Evolutionary conservation across 1,140 invertebrate genomes (phyloP).

Genomic region (fruit fly (Drosophila melanogaster)): DNA sequence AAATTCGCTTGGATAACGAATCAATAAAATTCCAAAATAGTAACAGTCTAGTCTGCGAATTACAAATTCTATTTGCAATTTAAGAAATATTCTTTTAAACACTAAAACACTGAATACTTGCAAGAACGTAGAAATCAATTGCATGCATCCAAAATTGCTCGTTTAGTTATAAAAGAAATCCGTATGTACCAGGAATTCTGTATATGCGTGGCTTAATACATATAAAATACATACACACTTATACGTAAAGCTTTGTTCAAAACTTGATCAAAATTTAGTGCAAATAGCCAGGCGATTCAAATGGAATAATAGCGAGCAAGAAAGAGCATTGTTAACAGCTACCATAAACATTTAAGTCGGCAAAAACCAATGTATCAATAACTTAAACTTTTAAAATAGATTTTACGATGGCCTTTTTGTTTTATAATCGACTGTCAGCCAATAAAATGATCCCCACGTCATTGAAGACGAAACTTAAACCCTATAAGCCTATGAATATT

Average conservation of each 20-base stretch:
- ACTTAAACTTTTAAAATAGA: conserved; percentile 40
- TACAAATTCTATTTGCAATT: neutral
- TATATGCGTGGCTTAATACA: conserved; percentile 9
- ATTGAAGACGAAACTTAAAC: conserved; percentile 35
- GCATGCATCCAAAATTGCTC: neutral
- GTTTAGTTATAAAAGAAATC: neutral
- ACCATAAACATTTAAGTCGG: conserved; percentile 12
- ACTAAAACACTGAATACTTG: too few species aligned
- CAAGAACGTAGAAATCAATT: neutral
- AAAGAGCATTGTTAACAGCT: conserved; percentile 21
- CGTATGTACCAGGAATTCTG: conserved; percentile 1
- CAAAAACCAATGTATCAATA: conserved; percentile 31
- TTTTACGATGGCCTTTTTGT: conserved; percentile 45
- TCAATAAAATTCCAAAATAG: conserved; percentile 1
- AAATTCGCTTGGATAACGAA: neutral
- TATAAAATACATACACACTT: conserved; percentile 1
- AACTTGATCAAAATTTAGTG: conserved; percentile 30
- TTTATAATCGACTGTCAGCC: conserved; percentile 51
- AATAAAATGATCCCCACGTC: conserved; percentile 41
- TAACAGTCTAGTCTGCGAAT: conserved; percentile 2
- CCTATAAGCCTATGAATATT: conserved; percentile 49
- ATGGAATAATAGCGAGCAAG: conserved; percentile 12
- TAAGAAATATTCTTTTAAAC: neutral
- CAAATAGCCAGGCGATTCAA: conserved; percentile 17
- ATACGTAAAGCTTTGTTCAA: conserved; percentile 30